Percentiles rank a stretch among this genome's conserved stretches.
Evolutionary conservation across 2,888 invertebrate genomes (phyloP).

Genomic region (Cremastinae sp.): DNA sequence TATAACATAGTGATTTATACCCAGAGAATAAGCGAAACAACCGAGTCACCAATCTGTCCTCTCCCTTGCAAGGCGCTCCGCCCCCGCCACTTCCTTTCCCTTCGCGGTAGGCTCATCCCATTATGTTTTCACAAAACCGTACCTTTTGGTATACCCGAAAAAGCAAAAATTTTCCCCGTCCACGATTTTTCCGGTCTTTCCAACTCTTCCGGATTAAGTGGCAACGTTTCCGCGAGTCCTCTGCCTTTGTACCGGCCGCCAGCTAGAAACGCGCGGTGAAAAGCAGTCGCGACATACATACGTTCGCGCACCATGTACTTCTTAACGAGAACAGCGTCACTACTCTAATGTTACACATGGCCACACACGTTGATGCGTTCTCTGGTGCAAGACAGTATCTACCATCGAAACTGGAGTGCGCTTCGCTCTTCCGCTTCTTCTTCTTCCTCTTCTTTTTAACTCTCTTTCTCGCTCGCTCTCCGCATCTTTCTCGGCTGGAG

Average conservation of each 20-base stretch:
- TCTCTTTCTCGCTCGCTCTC: neutral
- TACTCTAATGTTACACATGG: neutral
- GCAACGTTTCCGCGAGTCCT: conserved; percentile 21
- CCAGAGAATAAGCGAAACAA: conserved; percentile 62
- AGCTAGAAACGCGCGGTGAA: conserved; percentile 7
- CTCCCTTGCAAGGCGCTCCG: conserved; percentile 15
- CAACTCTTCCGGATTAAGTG: conserved; percentile 46
- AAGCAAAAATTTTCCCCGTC: conserved; percentile 35
- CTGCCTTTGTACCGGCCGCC: neutral
- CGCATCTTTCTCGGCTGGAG: conserved; percentile 23
- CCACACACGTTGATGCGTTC: conserved; percentile 12
- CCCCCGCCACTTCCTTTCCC: conserved; percentile 33
- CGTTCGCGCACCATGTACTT: conserved; percentile 5
- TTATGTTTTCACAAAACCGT: conserved; percentile 47
- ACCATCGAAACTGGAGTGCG: conserved; percentile 40
- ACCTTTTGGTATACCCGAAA: conserved; percentile 47
- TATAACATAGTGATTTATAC: conserved; percentile 65
- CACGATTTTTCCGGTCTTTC: conserved; percentile 50
- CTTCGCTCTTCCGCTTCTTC: neutral
- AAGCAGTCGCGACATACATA: conserved; percentile 5
- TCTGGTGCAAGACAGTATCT: conserved; percentile 7
- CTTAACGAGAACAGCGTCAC: conserved; percentile 38
- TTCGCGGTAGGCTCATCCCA: conserved; percentile 17
- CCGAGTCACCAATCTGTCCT: conserved; percentile 30
- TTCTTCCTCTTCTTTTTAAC: neutral